These are phyloP conservation scores for Lepidurus arcticus DNA, from an alignment of 1,140 invertebrate genomes.

Conservation along the genomic window DNA sequence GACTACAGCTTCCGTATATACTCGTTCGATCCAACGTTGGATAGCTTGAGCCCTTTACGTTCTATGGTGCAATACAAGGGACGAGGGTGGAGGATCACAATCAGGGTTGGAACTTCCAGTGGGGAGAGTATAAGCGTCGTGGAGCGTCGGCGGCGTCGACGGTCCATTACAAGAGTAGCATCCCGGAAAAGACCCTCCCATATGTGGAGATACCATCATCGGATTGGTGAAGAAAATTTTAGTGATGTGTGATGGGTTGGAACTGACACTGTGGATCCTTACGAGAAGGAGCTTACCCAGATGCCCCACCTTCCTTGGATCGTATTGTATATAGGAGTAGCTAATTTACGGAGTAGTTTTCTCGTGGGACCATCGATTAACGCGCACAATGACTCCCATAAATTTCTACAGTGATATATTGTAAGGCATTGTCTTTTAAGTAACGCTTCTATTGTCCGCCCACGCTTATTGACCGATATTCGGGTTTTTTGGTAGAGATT, in stretches of 20 bases:
- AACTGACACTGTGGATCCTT: background rate
- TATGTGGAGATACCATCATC: background rate
- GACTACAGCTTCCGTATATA: background rate
- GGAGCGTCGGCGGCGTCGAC: background rate
- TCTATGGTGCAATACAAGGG: background rate
- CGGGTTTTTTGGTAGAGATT: no score
- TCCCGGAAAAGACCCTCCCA: background rate
- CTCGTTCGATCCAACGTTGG: background rate
- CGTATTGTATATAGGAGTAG: background rate
- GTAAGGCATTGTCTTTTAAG: background rate
- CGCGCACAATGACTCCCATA: background rate
- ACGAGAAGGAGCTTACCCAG: background rate
- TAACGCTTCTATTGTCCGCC: no score
- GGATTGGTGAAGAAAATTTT: background rate
- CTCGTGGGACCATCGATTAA: background rate
- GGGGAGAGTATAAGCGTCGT: background rate
- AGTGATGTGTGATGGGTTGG: background rate
- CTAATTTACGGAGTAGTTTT: background rate
- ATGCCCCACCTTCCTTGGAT: slow-evolving; percentile 3
- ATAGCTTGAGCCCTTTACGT: background rate
- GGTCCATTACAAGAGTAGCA: background rate
- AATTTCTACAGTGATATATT: background rate
- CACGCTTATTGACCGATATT: no score
- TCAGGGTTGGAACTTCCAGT: background rate
- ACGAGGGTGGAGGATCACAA: background rate